Evolutionary conservation across 23 tunicate species (phyloP).

Genomic region (Oikopleura vanhoeffeni): DNA sequence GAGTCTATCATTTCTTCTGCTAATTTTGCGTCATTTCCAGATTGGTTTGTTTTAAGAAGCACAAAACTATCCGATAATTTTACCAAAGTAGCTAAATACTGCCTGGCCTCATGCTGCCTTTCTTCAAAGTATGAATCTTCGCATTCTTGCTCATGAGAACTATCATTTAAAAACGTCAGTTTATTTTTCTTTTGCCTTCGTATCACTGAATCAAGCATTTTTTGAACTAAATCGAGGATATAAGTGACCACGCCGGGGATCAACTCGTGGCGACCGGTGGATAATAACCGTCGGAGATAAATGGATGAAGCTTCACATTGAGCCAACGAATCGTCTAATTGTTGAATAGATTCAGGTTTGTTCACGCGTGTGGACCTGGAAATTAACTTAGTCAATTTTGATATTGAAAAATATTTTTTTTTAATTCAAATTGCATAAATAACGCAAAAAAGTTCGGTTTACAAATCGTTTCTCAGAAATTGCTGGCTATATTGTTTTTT

Average conservation of each 20-base stretch:
- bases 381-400: too few species aligned
- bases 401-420: too few species aligned
- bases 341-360: background rate
- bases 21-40: background rate
- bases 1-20: background rate
- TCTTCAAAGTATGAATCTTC: background rate
- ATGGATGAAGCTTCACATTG: background rate
- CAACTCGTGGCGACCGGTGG: background rate
- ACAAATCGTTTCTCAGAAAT: too few species aligned
- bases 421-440: too few species aligned
- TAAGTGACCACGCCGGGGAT: background rate
- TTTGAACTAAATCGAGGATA: background rate
- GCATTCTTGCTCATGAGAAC: background rate
- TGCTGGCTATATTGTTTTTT: too few species aligned
- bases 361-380: too few species aligned
- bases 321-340: background rate
- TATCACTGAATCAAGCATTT: background rate
- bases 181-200: background rate
- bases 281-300: background rate
- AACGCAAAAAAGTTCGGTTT: too few species aligned
- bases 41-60: background rate
- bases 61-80: background rate
- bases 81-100: background rate
- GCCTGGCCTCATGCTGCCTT: background rate
- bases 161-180: background rate